Evolutionary conservation across 2,797 vertebrate species (phyloP), one percentile per base, ranked within the genome.

Genomic region (Labroides dimidiatus): DNA sequence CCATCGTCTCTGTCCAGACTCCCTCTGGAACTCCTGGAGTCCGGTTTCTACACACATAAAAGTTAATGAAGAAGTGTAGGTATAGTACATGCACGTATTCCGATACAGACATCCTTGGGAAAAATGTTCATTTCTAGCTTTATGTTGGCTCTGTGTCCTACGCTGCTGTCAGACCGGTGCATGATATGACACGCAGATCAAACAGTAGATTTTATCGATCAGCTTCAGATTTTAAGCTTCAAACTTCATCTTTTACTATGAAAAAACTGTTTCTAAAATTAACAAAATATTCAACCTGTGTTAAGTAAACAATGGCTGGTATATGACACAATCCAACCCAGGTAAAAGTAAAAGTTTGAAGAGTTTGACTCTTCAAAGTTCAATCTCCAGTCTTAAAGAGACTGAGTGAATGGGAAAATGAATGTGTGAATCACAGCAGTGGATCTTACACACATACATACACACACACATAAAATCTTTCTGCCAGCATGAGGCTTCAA

Each of bases 1-100:
- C 95, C 92, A 0, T 99, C 97, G 62, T 97, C 97, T 49, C 96
- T 93, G 83, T 99, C 97, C 14, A 96, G 92, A 91, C 96, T 98
- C 83, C 96, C 94, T 81, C 97, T 94, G 45, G 97, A 98, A 77
- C 95, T 97, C 91, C 98, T 95, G 52, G 95, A 95, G 4, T 99
- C 98, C 1, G 98, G 97, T 89, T 99, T 99, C 98, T 99, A 86
- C 81, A 79, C 36, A 81, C 51, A 84, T 20, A 83, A 44, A 79
- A 12, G 39, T 50, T 42, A 37, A 23, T 49, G 12, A 30, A 51
- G 30, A 65, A 1, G 69, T 4, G 55, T 20, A 37, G 63, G 20
- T 13, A 59, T 4, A 39, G 10, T 10, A 30, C 19, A 55, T 14
- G 8, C 45, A 41, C 50, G 53, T 17, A 60, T 12, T 51, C 9